Evolutionary conservation across 35 echinoderm and acorn worm species (phyloP).

Genomic region (Hemicentrotus pulcherrimus): DNA sequence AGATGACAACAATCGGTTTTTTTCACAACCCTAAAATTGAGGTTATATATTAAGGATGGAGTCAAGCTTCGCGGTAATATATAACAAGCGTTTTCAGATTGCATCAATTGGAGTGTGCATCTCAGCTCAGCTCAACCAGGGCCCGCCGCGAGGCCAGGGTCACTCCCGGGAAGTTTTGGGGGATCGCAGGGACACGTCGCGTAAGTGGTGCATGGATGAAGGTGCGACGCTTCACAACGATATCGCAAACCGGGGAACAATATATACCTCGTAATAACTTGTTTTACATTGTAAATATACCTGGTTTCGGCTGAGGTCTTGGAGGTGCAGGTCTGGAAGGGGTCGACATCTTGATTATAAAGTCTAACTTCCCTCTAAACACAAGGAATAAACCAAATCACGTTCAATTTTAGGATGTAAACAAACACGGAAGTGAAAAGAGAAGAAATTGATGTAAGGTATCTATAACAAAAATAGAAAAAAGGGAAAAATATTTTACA

Average conservation of each 20-base stretch:
- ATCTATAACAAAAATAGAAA: neutral
- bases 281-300: neutral
- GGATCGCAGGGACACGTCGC: neutral
- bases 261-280: no score
- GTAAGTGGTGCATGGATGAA: no score
- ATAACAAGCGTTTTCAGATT: no score
- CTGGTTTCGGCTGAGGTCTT: neutral
- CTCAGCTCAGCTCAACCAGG: no score
- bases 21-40: no score
- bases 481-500: neutral
- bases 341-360: neutral
- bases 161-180: neutral
- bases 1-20: no score
- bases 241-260: neutral
- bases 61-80: no score
- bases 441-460: neutral
- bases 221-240: neutral
- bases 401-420: neutral
- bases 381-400: neutral
- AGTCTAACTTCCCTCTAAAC: neutral
- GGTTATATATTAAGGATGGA: no score
- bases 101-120: no score
- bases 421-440: constrained; percentile 27
- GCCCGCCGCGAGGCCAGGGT: no score
- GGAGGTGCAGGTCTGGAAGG: constrained; percentile 23